A percentile compares a stretch with the other conserved stretches of the same genome.
Evolutionary conservation across 2,797 vertebrate genomes (phyloP).

Genomic region (Myotis daubentonii): DNA sequence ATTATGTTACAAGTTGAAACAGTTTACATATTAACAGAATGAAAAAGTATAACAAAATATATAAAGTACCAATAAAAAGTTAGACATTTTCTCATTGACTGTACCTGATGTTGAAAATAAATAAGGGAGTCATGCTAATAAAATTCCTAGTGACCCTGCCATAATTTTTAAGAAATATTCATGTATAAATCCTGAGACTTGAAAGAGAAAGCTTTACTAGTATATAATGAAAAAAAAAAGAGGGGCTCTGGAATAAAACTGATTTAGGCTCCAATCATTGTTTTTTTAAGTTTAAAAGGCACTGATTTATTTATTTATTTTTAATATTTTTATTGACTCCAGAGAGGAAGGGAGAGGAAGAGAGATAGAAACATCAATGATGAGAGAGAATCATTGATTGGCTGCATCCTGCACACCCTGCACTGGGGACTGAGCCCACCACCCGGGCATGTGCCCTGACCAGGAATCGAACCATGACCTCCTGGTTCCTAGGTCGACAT

Average conservation of each 20-base stretch:
- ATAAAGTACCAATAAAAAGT: neutral
- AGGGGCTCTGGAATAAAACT: neutral
- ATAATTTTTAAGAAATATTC: neutral
- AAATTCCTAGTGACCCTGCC: neutral
- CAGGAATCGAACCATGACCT: too few relatives aligned
- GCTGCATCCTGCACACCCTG: too few relatives aligned
- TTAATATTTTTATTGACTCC: too few relatives aligned
- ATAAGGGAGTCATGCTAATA: neutral
- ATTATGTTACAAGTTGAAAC: neutral
- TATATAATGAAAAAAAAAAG: neutral
- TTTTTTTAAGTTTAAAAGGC: too few relatives aligned
- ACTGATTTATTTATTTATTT: too few relatives aligned
- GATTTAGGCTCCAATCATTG: neutral
- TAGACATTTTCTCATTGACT: neutral
- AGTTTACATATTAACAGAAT: slow-evolving; percentile 9
- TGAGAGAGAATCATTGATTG: too few relatives aligned
- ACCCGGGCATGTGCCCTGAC: too few relatives aligned
- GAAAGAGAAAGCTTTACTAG: neutral
- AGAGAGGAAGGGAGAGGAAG: too few relatives aligned
- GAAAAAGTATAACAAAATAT: neutral
- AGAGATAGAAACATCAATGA: too few relatives aligned
- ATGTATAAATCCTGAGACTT: neutral
- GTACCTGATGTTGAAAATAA: neutral
- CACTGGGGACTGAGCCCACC: too few relatives aligned
- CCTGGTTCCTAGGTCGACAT: too few relatives aligned